These are phyloP conservation scores for Platypus cylindrus DNA, from an alignment of 2,888 invertebrate genomes.

Conservation along the genomic window DNA sequence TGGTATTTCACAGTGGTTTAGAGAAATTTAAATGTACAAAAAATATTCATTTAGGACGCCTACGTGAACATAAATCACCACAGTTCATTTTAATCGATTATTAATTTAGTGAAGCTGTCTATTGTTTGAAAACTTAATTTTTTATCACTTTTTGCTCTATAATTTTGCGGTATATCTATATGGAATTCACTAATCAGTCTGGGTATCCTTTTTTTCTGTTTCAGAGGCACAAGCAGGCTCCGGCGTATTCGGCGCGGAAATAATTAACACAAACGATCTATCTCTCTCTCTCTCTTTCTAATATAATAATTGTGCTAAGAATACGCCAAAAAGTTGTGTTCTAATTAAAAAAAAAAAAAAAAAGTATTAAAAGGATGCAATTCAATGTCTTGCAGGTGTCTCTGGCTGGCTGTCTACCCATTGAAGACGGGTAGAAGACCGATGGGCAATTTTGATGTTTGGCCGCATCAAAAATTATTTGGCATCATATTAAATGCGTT, in stretches of 20 bases:
- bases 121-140: too few species aligned
- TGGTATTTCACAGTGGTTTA: too few species aligned
- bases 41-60: too few species aligned
- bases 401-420: constrained; percentile 32
- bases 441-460: constrained; percentile 32
- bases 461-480: constrained; percentile 24
- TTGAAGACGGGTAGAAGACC: constrained; percentile 29
- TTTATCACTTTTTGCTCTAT: too few species aligned
- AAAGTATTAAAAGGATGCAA: constrained; percentile 34
- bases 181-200: constrained; percentile 34
- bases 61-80: too few species aligned
- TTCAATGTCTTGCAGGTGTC: constrained; percentile 37
- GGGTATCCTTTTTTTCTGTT: constrained; percentile 45
- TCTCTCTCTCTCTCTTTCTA: too few species aligned
- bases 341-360: too few species aligned
- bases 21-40: too few species aligned
- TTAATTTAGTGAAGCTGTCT: too few species aligned
- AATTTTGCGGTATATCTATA: too few species aligned
- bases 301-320: constrained; percentile 26
- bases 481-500: constrained; percentile 11
- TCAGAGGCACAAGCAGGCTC: constrained; percentile 80
- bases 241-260: constrained; percentile 22
- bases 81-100: too few species aligned
- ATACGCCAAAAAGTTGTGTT: constrained; percentile 34
- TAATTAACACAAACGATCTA: too few species aligned